These are phyloP conservation scores for Vulpes vulpes DNA, from an alignment of 2,113 vertebrate genomes.

Conservation along the genomic window DNA sequence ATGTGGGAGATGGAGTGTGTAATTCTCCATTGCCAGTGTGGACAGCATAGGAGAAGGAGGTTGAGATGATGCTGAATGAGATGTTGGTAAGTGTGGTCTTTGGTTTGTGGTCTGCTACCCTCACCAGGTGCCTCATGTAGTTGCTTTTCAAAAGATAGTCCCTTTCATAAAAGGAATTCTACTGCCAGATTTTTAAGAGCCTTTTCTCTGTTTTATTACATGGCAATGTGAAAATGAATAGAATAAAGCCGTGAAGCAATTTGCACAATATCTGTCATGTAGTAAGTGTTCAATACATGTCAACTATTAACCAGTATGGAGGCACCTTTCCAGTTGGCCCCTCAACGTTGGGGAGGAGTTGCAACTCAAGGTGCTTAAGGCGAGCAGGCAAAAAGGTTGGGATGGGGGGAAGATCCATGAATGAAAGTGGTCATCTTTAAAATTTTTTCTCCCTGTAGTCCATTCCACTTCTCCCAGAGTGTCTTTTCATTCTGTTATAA, in stretches of 20 bases:
- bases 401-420: neutral
- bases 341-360: neutral
- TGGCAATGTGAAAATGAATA: neutral
- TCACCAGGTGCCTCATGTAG: neutral
- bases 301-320: neutral
- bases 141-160: neutral
- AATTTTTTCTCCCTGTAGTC: neutral
- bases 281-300: neutral
- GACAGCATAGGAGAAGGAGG: accelerated
- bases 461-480: neutral
- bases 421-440: neutral
- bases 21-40: neutral
- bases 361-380: neutral
- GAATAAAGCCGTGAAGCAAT: neutral
- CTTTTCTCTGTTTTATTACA: neutral
- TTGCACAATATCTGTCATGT: neutral
- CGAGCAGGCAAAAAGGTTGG: neutral
- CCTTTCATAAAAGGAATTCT: neutral
- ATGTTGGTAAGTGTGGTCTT: neutral
- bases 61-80: neutral
- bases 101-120: neutral
- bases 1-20: neutral
- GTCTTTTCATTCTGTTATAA: neutral
- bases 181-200: neutral
- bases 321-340: neutral